phyloP scores from a whole-genome alignment of 2,113 vertebrate species.

The Osmerus eperlanus region DNA sequence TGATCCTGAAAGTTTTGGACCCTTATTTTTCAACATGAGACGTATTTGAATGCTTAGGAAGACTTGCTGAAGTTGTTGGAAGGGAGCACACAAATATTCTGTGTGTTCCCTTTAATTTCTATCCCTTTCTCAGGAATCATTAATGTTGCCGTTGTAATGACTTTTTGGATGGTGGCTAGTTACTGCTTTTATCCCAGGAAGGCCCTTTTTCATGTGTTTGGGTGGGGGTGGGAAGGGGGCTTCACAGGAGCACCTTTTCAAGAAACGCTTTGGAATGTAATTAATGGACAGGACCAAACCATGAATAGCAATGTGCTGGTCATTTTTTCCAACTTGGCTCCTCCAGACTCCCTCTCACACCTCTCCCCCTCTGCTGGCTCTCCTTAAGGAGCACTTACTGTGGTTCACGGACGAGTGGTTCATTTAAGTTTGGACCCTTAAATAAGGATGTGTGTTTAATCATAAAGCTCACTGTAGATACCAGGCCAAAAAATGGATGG shows the following conservation, averaged over 20 bases:
- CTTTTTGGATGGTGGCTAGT: conserved; percentile 44
- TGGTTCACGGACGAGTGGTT: conserved; percentile 32
- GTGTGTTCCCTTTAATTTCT: conserved; percentile 48
- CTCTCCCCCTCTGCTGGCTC: conserved; percentile 5
- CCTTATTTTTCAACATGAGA: conserved; percentile 40
- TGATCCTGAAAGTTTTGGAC: conserved; percentile 42
- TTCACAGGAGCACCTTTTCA: conserved; percentile 32
- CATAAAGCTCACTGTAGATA: conserved; percentile 15
- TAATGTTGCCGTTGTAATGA: conserved; percentile 60
- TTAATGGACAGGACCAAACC: conserved; percentile 42
- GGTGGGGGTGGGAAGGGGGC: conserved; percentile 22
- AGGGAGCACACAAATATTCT: conserved; percentile 54
- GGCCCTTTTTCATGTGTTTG: conserved; percentile 20
- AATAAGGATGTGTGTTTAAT: conserved; percentile 40
- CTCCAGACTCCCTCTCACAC: conserved; percentile 5
- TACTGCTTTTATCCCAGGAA: conserved; percentile 41
- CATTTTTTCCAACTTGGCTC: conserved; percentile 11
- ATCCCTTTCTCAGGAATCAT: conserved; percentile 44
- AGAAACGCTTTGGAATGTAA: conserved; percentile 39
- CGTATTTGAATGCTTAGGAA: conserved; percentile 36
- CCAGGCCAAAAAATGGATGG: not conserved
- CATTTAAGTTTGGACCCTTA: conserved; percentile 28
- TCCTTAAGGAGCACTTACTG: conserved; percentile 24
- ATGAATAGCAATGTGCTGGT: conserved; percentile 57
- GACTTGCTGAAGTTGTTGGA: conserved; percentile 38